Base-by-base conservation (phyloP, 2,113 vertebrate species). In the Aptenodytes patagonicus region DNA sequence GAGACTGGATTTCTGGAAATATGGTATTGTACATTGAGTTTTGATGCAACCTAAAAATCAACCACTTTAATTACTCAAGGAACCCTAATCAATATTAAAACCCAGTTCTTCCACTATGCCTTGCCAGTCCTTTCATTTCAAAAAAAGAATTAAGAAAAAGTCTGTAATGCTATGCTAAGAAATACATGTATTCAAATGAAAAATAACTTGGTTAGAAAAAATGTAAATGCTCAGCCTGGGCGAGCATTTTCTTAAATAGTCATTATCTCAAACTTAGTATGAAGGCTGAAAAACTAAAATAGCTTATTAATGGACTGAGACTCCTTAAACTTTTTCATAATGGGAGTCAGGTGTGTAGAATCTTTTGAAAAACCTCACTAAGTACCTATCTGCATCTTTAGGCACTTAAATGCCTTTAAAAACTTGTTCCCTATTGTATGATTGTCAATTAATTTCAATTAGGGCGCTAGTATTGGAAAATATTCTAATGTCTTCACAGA, bases 301-400 rank as follows among this genome's bases (percentile, higher is more conserved):
- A 91, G 77, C 52, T 95, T 96, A 93, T 92, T 97, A 97, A 96
- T 95, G 87, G 73, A 95, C 94, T 95, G 91, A 95, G 78, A 94
- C 93, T 83, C 58, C 73, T 91, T 82, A 82, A 87, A 85, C 34
- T 85, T 93, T 83, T 79, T 70, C 38, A 61, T 94, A 76, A 95
- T 77, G 77, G 44, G 65, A 95, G 31, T 87, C 77, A 95, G 89
- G 89, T 94, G 78, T 17, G 32, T 54, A 70, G 42, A 87, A 70
- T 94, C 75, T 92, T 94, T 55, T 77, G 71, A 83, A 65, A 97
- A 92, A 94, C 66, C 62, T 93, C 92, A 94, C 84, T 96, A 84
- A 93, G 87, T 84, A 92, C 38, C 61, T 94, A 57, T 79, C 61
- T 95, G 73, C 87, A 66, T 82, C 61, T 87, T 96, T 97, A 93